Evolutionary conservation across 2,113 vertebrate species (phyloP).

Genomic region (Tamias sibiricus): DNA sequence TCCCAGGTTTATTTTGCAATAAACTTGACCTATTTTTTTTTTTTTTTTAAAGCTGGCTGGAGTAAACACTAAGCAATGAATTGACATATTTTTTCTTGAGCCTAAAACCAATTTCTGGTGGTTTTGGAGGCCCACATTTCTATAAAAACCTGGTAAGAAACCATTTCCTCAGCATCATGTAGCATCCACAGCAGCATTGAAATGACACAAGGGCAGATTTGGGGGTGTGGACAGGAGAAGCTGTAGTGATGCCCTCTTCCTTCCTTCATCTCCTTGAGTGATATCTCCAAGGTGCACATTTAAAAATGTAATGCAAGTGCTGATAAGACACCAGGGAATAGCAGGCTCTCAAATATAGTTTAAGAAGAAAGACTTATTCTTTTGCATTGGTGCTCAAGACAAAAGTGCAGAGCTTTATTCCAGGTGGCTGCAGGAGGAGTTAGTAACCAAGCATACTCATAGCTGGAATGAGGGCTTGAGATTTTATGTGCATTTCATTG

Average conservation of each 20-base stretch:
- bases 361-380: slow-evolving; percentile 6
- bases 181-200: neutral
- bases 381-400: neutral
- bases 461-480: slow-evolving; percentile 16
- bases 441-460: neutral
- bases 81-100: neutral
- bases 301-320: slow-evolving; percentile 3
- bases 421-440: neutral
- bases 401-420: neutral
- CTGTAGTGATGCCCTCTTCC: neutral
- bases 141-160: neutral
- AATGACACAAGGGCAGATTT: neutral
- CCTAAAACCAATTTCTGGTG: neutral
- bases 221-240: neutral
- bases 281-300: slow-evolving; percentile 5
- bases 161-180: neutral
- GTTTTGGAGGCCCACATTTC: neutral
- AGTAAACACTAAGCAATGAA: slow-evolving; percentile 23
- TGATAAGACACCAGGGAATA: neutral
- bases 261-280: neutral
- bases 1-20: neutral
- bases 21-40: neutral
- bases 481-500: neutral
- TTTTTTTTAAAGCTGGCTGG: neutral
- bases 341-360: neutral